phyloP scores from a whole-genome alignment of 2,113 vertebrate species.

The Typhlomys cinereus region DNA sequence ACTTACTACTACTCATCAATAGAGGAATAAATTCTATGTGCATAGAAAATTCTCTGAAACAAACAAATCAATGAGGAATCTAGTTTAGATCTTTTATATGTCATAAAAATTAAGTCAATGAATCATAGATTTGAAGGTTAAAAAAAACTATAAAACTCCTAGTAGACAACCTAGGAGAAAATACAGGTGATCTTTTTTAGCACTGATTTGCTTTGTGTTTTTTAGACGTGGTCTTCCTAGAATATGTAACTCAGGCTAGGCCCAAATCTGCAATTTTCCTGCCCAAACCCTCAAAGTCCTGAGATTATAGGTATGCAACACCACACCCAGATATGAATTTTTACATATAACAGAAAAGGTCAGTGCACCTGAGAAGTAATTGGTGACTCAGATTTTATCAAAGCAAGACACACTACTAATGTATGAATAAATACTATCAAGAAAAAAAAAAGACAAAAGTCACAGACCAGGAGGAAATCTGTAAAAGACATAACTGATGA shows the following conservation, averaged over 20 bases:
- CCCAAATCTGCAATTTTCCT: neutral
- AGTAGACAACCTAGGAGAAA: neutral
- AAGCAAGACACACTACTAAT: neutral
- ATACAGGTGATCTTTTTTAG: neutral
- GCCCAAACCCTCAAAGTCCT: too few species aligned
- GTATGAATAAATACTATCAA: neutral
- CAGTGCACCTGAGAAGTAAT: neutral
- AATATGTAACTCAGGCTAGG: neutral
- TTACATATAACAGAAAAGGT: neutral
- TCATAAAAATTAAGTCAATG: constrained; percentile 4
- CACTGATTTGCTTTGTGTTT: neutral
- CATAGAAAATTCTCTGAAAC: neutral
- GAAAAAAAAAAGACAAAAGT: neutral
- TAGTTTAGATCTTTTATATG: neutral
- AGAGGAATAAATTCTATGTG: neutral
- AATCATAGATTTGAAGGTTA: neutral
- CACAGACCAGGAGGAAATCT: neutral
- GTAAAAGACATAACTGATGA: neutral
- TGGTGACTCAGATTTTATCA: too few species aligned
- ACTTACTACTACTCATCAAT: neutral
- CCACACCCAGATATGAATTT: neutral
- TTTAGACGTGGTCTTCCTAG: too few species aligned
- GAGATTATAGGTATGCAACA: neutral
- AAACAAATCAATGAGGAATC: neutral
- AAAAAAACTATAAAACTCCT: neutral